Conservation (phyloP, 1,140 invertebrate genomes). For the Drosophila bipectinata region DNA sequence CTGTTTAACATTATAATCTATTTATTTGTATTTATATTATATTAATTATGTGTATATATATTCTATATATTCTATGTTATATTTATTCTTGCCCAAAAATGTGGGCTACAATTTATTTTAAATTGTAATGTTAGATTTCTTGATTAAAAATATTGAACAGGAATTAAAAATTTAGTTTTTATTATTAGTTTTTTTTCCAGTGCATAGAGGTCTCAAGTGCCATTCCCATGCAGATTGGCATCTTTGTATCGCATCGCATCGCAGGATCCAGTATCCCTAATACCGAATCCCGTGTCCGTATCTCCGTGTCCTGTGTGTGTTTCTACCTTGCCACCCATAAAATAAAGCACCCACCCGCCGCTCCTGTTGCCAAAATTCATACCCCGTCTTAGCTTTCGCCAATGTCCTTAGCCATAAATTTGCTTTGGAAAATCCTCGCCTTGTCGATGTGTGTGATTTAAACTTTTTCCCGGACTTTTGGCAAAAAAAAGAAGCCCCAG, state of each 20-base stretch:
- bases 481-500: not conserved
- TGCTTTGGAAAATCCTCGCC: slow-evolving; percentile 75
- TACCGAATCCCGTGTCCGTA: slow-evolving; percentile 11
- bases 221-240: slow-evolving; percentile 70
- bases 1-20: no score
- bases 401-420: slow-evolving; percentile 81
- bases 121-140: no score
- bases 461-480: slow-evolving; percentile 56
- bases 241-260: slow-evolving; percentile 60
- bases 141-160: no score
- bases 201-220: slow-evolving; percentile 17
- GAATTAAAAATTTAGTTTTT: no score
- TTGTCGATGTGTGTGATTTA: slow-evolving; percentile 83
- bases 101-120: no score
- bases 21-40: no score
- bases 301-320: slow-evolving; percentile 13
- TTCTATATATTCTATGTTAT: no score
- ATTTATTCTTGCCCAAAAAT: no score
- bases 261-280: slow-evolving; percentile 25
- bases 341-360: slow-evolving; percentile 40
- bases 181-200: not conserved
- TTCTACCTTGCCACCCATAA: slow-evolving; percentile 32
- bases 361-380: slow-evolving; percentile 41
- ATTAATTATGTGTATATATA: no score
- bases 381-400: slow-evolving; percentile 72